Percentiles rank a stretch among this genome's conserved stretches.
phyloP scores from a whole-genome alignment of 1,140 invertebrate species.

The Sitobion miscanthi region DNA sequence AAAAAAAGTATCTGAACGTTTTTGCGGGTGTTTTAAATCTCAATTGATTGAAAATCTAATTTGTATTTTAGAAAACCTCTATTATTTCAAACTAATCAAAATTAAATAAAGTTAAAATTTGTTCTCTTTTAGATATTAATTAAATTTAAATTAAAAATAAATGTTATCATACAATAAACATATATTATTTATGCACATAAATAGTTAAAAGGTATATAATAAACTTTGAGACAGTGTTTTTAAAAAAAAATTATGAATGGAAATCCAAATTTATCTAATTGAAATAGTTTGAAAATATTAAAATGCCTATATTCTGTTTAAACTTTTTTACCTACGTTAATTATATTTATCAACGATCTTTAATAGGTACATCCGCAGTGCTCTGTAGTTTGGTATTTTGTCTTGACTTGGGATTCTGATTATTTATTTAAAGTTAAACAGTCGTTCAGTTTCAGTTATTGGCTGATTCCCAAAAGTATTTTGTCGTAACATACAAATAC shows the following conservation, averaged over 20 bases:
- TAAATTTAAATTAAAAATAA: background rate
- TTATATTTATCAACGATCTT: background rate
- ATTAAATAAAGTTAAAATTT: background rate
- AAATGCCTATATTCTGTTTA: background rate
- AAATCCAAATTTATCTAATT: background rate
- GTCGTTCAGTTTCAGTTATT: slow-evolving; percentile 17
- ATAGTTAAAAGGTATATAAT: background rate
- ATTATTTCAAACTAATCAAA: background rate
- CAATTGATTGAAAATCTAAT: background rate
- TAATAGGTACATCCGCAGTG: background rate
- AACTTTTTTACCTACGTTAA: background rate
- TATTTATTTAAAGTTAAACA: slow-evolving; percentile 35
- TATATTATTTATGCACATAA: background rate
- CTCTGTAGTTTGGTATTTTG: background rate
- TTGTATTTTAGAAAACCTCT: background rate
- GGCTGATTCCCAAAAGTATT: slow-evolving; percentile 33
- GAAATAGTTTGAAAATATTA: background rate
- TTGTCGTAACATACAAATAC: slow-evolving; percentile 30
- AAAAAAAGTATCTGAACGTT: background rate
- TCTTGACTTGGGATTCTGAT: background rate
- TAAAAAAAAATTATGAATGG: too few relatives aligned
- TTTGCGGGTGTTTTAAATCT: background rate
- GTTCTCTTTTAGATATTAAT: background rate
- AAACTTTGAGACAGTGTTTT: background rate
- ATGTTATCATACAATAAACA: background rate